These are phyloP conservation scores for Acanthornis magna DNA, from an alignment of 2,797 vertebrate genomes.

Conservation along the genomic window DNA sequence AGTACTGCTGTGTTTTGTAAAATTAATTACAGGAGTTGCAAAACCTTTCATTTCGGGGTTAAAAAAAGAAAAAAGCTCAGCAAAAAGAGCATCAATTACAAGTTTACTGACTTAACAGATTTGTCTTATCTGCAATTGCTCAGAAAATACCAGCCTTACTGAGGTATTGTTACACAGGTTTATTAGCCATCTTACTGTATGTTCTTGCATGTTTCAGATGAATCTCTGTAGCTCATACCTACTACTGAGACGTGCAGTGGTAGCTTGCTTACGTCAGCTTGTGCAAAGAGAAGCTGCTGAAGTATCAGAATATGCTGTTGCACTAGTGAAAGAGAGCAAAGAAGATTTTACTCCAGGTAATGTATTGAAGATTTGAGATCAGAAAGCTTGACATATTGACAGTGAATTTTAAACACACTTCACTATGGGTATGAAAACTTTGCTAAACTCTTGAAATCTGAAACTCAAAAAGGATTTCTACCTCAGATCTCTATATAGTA, in stretches of 20 bases:
- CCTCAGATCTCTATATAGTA: not conserved
- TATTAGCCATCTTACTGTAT: slow-evolving; percentile 28
- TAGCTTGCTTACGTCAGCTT: slow-evolving; percentile 89
- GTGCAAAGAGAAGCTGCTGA: slow-evolving; percentile 88
- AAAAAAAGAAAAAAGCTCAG: not conserved
- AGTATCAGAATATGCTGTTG: slow-evolving; percentile 86
- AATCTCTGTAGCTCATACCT: slow-evolving; percentile 89
- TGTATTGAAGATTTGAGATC: not conserved
- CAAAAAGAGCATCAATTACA: not conserved
- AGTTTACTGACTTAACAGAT: not conserved
- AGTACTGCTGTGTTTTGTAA: not conserved
- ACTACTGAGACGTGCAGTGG: slow-evolving; percentile 82
- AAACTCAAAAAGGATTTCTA: not conserved
- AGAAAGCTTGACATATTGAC: not conserved
- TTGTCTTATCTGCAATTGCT: not conserved
- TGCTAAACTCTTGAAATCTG: not conserved
- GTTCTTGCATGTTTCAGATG: slow-evolving; percentile 78
- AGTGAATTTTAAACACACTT: not conserved
- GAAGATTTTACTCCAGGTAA: slow-evolving; percentile 83
- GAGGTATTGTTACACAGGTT: not conserved
- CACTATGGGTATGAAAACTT: not conserved
- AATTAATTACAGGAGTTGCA: not conserved
- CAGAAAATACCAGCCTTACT: not conserved
- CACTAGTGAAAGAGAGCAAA: slow-evolving; percentile 82
- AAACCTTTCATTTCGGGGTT: not conserved